Conservation (phyloP, 2,797 vertebrate species). For the Chrysocyon brachyurus region DNA sequence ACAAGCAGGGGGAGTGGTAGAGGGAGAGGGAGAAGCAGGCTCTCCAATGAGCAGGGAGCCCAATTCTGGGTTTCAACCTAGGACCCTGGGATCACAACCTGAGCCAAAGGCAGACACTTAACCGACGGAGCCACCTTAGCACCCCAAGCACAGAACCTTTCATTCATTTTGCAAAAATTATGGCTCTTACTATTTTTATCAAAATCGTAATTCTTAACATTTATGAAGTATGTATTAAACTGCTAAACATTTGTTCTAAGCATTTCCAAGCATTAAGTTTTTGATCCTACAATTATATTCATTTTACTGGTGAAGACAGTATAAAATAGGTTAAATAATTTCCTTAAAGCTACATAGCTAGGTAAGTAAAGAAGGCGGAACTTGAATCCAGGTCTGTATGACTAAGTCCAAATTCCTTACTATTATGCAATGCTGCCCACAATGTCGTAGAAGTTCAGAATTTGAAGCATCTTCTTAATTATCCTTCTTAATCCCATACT, state of each 20-base stretch:
- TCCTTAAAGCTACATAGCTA: background rate
- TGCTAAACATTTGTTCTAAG: background rate
- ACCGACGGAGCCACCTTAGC: no score
- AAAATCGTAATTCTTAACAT: constrained; percentile 21
- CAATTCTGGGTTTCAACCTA: no score
- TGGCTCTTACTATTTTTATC: background rate
- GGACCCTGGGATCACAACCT: no score
- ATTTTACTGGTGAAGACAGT: constrained; percentile 34
- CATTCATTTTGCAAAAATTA: constrained; percentile 3
- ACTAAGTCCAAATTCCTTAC: background rate
- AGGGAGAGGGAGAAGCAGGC: no score
- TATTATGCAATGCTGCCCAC: background rate
- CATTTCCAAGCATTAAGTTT: background rate
- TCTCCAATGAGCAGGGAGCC: no score
- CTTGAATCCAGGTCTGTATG: constrained; percentile 38
- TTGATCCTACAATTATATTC: constrained; percentile 29
- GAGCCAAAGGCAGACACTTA: no score
- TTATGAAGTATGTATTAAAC: background rate
- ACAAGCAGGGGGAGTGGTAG: no score
- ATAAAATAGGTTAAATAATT: background rate
- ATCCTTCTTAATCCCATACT: background rate
- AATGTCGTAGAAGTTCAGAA: constrained; percentile 23
- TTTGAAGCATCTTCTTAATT: background rate
- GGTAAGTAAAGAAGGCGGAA: constrained; percentile 8
- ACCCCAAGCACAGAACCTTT: background rate